Conservation (phyloP, 2,797 vertebrate genomes). For the Acestrorhynchus altus region DNA sequence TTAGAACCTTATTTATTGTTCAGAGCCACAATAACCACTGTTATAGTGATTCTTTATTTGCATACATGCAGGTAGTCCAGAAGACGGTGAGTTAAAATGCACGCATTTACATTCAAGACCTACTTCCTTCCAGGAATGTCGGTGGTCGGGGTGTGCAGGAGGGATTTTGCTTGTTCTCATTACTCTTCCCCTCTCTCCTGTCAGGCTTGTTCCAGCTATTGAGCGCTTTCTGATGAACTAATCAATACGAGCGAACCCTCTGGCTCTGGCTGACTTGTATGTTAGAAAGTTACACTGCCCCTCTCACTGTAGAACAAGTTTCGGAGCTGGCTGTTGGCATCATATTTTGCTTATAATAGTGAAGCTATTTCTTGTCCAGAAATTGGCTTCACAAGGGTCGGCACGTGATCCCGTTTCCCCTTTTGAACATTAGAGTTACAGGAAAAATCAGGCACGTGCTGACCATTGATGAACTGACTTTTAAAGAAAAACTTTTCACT, state of each 20-base stretch:
- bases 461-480: background rate
- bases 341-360: background rate
- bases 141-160: background rate
- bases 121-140: constrained; percentile 16
- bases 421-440: background rate
- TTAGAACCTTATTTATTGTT: background rate
- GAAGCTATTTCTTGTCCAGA: background rate
- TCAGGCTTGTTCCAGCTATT: constrained; percentile 50
- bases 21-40: too few relatives aligned
- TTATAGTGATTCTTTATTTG: background rate
- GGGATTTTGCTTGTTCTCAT: constrained; percentile 29
- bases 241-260: constrained; percentile 42
- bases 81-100: too few relatives aligned
- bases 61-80: too few relatives aligned
- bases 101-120: background rate
- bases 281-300: background rate
- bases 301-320: background rate
- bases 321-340: background rate
- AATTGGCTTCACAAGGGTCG: background rate
- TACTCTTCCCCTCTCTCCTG: constrained; percentile 33
- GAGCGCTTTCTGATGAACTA: constrained; percentile 32
- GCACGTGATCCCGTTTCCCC: background rate
- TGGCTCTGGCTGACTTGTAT: constrained; percentile 8
- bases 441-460: background rate
- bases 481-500: background rate